A percentile compares a stretch with the other conserved stretches of the same genome.
phyloP scores from a whole-genome alignment of 2,113 vertebrate species.

The Microcebus tavaratra region DNA sequence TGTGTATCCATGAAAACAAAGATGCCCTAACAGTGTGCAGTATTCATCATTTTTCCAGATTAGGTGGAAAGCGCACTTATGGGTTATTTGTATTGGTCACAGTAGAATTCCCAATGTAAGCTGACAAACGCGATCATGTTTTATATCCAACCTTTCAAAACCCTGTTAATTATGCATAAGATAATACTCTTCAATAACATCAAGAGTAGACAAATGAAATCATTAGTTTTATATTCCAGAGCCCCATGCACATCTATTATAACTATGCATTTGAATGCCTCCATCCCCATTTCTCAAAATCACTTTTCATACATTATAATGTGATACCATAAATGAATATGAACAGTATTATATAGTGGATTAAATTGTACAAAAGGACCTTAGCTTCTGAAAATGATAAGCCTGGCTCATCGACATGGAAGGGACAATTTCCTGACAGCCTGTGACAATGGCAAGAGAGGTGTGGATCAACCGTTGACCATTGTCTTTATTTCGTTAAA shows the following conservation, averaged over 20 bases:
- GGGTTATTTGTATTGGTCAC: slow-evolving; percentile 37
- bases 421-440: slow-evolving; percentile 2
- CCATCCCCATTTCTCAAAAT: slow-evolving; percentile 27
- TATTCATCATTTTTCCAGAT: slow-evolving; percentile 35
- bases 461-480: not conserved
- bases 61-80: not conserved
- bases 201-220: slow-evolving; percentile 62
- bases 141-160: slow-evolving; percentile 67
- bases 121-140: slow-evolving; percentile 47
- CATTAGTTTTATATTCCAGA: slow-evolving; percentile 61
- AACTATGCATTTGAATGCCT: not conserved
- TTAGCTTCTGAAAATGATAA: slow-evolving; percentile 33
- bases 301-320: slow-evolving; percentile 46
- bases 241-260: not conserved
- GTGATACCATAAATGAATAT: slow-evolving; percentile 30
- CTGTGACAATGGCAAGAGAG: not conserved
- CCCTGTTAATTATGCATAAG: slow-evolving; percentile 67
- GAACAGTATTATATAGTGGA: not conserved
- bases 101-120: slow-evolving; percentile 49
- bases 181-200: slow-evolving; percentile 59
- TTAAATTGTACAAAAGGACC: not conserved
- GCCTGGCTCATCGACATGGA: not conserved
- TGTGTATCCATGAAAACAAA: slow-evolving; percentile 46
- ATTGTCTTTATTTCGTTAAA: slow-evolving; percentile 3
- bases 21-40: not conserved